These are phyloP conservation scores for Matsumyia berberina DNA, from an alignment of 2,888 invertebrate species.

Conservation along the genomic window DNA sequence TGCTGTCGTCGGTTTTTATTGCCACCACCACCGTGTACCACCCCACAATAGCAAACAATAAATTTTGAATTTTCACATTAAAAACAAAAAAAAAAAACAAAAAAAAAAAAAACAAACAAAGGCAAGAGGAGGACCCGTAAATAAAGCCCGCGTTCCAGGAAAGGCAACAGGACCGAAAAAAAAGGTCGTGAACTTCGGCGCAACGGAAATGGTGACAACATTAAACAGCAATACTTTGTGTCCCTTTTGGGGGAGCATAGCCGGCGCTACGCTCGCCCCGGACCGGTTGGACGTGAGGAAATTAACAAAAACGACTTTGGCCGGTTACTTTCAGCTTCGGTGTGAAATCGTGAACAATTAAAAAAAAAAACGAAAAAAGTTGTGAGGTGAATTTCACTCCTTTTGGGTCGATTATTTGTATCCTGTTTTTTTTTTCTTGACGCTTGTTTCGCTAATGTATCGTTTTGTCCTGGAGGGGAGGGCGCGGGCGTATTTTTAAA, in stretches of 20 bases:
- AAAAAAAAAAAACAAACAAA: too few relatives aligned
- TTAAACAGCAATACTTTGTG: slow-evolving; percentile 73
- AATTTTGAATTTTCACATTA: slow-evolving; percentile 72
- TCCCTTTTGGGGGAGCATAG: slow-evolving; percentile 41
- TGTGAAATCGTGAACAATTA: slow-evolving; percentile 76
- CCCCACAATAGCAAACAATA: slow-evolving; percentile 54
- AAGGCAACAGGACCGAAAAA: slow-evolving; percentile 43
- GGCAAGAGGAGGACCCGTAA: slow-evolving; percentile 15
- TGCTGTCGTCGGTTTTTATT: slow-evolving; percentile 67
- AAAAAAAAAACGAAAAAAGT: slow-evolving; percentile 54
- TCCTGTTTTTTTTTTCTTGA: slow-evolving; percentile 37
- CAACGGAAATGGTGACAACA: slow-evolving; percentile 71
- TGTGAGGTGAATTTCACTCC: slow-evolving; percentile 53
- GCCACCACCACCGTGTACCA: slow-evolving; percentile 17
- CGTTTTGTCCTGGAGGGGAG: slow-evolving; percentile 14
- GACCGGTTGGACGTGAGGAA: slow-evolving; percentile 65
- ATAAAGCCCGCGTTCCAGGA: slow-evolving; percentile 13
- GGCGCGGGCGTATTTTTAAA: slow-evolving; percentile 30
- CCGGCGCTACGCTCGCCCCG: slow-evolving; percentile 25
- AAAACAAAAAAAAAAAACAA: slow-evolving; percentile 38
- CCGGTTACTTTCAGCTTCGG: slow-evolving; percentile 56
- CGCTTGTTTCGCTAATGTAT: slow-evolving; percentile 36
- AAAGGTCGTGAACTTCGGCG: slow-evolving; percentile 66
- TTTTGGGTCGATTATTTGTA: slow-evolving; percentile 63
- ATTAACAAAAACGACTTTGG: slow-evolving; percentile 62